phyloP scores from a whole-genome alignment of 2,888 invertebrate species.

The Lydus trimaculatus region DNA sequence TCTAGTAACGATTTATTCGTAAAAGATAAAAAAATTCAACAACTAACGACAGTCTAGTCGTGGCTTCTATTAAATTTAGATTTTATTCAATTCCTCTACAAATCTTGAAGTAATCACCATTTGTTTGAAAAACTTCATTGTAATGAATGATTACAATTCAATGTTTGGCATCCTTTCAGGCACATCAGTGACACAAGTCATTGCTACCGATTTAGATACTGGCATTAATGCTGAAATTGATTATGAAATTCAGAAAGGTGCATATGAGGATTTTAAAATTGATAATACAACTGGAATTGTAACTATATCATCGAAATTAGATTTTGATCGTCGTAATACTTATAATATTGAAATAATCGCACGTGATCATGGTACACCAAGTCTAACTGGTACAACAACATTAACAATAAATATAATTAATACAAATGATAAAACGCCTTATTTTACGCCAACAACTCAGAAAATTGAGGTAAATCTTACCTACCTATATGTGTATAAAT shows the following conservation, averaged over 20 bases:
- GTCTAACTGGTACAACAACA: slow-evolving; percentile 80
- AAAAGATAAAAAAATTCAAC: too few species aligned
- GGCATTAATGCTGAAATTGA: slow-evolving; percentile 82
- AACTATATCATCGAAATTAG: slow-evolving; percentile 77
- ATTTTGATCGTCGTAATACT: slow-evolving; percentile 80
- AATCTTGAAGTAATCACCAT: background rate
- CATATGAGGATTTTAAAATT: slow-evolving; percentile 84
- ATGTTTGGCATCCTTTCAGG: slow-evolving; percentile 60
- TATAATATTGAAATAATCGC: slow-evolving; percentile 84
- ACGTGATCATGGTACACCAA: slow-evolving; percentile 82
- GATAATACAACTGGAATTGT: slow-evolving; percentile 79
- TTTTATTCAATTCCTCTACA: too few species aligned
- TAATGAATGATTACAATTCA: background rate
- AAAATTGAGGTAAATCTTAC: slow-evolving; percentile 70
- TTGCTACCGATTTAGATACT: slow-evolving; percentile 86
- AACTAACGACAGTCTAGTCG: too few species aligned
- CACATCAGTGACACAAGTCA: slow-evolving; percentile 75
- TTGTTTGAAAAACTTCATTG: background rate
- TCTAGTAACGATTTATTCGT: too few species aligned
- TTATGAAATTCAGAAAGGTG: slow-evolving; percentile 85
- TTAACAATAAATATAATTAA: slow-evolving; percentile 82
- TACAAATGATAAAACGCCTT: slow-evolving; percentile 87
- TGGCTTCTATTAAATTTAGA: too few species aligned
- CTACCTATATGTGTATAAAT: too few species aligned
- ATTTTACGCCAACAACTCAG: slow-evolving; percentile 80